These are phyloP conservation scores for Eulacestoma nigropectus DNA, from an alignment of 2,113 vertebrate species.

Conservation along the genomic window DNA sequence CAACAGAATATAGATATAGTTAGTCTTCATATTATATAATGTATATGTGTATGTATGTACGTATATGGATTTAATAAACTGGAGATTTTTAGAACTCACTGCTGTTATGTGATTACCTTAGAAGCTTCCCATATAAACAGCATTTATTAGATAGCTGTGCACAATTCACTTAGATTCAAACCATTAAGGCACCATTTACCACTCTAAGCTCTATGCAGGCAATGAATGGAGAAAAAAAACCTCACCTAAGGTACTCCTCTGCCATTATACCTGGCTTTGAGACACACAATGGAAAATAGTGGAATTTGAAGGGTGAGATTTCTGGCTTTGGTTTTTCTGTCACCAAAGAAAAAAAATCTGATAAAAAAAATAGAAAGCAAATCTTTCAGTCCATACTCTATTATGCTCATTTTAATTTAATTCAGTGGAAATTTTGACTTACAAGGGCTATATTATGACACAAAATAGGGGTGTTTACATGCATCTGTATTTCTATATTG, in stretches of 20 bases:
- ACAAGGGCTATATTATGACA: neutral
- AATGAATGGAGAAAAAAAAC: neutral
- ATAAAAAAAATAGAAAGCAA: neutral
- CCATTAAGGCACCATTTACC: neutral
- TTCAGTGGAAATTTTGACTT: neutral
- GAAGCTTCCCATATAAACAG: neutral
- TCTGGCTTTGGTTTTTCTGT: neutral
- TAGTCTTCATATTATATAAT: neutral
- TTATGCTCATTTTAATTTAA: neutral
- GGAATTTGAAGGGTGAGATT: neutral
- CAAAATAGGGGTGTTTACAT: neutral
- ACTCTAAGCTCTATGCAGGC: neutral
- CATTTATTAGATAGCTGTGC: neutral
- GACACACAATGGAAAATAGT: neutral
- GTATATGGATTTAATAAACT: neutral
- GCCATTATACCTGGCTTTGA: neutral
- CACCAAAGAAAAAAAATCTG: neutral
- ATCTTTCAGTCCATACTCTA: neutral
- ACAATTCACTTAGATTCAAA: neutral
- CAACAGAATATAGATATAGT: neutral
- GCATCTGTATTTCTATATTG: neutral
- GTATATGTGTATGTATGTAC: neutral
- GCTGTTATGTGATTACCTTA: neutral
- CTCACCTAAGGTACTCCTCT: neutral
- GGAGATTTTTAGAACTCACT: neutral